Evolutionary conservation across 2,797 vertebrate species (phyloP).

Genomic region (Enteromius mattozi): DNA sequence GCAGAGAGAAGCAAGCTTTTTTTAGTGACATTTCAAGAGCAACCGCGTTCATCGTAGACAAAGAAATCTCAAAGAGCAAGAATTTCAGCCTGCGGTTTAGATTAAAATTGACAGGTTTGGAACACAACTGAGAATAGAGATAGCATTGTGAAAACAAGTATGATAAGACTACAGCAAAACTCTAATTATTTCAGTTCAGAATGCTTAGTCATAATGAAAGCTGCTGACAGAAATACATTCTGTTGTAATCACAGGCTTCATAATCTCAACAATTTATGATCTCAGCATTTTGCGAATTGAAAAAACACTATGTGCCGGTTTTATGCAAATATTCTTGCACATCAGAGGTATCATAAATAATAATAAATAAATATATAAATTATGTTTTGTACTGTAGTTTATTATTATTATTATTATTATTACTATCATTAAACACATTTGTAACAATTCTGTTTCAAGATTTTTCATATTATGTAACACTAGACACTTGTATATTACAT

Average conservation of each 20-base stretch:
- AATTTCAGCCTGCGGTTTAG: neutral
- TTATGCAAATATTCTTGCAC: neutral
- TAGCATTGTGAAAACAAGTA: neutral
- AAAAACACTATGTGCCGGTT: neutral
- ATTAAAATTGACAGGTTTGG: neutral
- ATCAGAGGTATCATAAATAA: neutral
- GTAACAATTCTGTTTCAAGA: neutral
- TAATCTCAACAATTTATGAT: neutral
- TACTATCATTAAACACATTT: neutral
- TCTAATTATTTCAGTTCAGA: slow-evolving; percentile 12
- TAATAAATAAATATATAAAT: neutral
- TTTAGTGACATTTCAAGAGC: slow-evolving; percentile 52
- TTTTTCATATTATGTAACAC: neutral
- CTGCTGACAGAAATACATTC: neutral
- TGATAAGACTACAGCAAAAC: neutral
- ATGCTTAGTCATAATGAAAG: slow-evolving; percentile 4
- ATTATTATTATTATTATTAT: neutral
- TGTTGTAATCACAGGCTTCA: neutral
- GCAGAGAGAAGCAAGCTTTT: slow-evolving; percentile 50
- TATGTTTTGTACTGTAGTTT: too few species aligned
- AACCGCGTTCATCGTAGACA: neutral
- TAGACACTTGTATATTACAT: neutral
- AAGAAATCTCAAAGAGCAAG: slow-evolving; percentile 1
- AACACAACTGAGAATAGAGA: slow-evolving; percentile 2
- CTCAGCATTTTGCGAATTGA: neutral